A percentile compares a stretch with the other conserved stretches of the same genome.
Conservation (phyloP, 2,797 vertebrate species). For the Poecilia velifera region DNA sequence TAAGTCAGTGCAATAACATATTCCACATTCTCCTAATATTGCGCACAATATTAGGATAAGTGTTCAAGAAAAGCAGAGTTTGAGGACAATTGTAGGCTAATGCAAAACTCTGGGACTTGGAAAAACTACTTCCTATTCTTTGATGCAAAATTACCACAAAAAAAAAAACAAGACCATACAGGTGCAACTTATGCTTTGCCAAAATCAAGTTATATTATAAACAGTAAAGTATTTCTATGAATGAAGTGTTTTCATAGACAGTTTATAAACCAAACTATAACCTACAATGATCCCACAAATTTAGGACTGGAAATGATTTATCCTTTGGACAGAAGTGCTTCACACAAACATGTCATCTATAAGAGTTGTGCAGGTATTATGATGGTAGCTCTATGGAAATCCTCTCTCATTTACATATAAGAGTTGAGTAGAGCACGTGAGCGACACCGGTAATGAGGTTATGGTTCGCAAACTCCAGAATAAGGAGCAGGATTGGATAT, state of each 20-base stretch:
- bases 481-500: constrained; percentile 86
- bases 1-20: too few relatives aligned
- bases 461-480: constrained; percentile 87
- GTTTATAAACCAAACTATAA: background rate
- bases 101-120: background rate
- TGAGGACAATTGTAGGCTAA: background rate
- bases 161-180: background rate
- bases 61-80: background rate
- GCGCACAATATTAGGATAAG: background rate
- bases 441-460: constrained; percentile 88
- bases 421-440: constrained; percentile 86
- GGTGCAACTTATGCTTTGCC: background rate
- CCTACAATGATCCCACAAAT: background rate
- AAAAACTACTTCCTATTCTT: background rate
- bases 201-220: background rate
- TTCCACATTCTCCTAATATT: background rate
- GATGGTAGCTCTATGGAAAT: background rate
- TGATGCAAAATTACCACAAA: background rate
- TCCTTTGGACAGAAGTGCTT: background rate
- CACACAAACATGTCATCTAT: constrained; percentile 4
- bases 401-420: constrained; percentile 80
- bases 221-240: background rate
- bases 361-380: background rate
- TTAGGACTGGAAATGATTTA: background rate
- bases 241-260: background rate